phyloP scores from a whole-genome alignment of 2,888 invertebrate genomes.

The Allophyes oxyacanthae region DNA sequence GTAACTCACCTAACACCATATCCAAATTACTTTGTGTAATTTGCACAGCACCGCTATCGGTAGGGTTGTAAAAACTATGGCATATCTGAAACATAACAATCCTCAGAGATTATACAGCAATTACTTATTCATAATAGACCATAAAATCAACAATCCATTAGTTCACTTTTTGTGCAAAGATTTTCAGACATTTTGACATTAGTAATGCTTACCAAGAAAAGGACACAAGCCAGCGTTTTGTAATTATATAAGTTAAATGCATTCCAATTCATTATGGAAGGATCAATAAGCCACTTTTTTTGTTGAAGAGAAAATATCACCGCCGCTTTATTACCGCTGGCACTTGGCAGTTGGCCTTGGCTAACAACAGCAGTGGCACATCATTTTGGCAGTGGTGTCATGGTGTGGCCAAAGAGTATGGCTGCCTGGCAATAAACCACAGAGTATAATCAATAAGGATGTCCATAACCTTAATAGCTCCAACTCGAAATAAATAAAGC shows the following conservation, averaged over 20 bases:
- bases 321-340: slow-evolving; percentile 50
- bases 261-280: slow-evolving; percentile 68
- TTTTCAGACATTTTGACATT: slow-evolving; percentile 41
- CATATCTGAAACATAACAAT: slow-evolving; percentile 85
- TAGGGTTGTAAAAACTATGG: slow-evolving; percentile 92
- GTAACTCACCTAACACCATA: slow-evolving; percentile 93
- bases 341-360: slow-evolving; percentile 42
- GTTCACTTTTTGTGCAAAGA: slow-evolving; percentile 47
- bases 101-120: slow-evolving; percentile 65
- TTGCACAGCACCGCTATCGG: slow-evolving; percentile 94
- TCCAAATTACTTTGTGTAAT: slow-evolving; percentile 95
- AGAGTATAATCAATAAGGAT: no score
- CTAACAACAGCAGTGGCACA: background rate
- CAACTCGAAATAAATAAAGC: no score
- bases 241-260: slow-evolving; percentile 66
- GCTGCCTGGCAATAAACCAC: no score
- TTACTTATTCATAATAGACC: slow-evolving; percentile 77
- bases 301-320: slow-evolving; percentile 58
- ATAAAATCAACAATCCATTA: slow-evolving; percentile 77
- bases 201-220: slow-evolving; percentile 77
- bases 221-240: slow-evolving; percentile 69
- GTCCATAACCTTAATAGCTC: no score
- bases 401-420: no score
- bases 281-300: slow-evolving; percentile 45
- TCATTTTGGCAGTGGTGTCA: background rate